A percentile compares a stretch with the other conserved stretches of the same genome.
Evolutionary conservation across 1,140 invertebrate species (phyloP).

Genomic region (Caenorhabditis briggsae): DNA sequence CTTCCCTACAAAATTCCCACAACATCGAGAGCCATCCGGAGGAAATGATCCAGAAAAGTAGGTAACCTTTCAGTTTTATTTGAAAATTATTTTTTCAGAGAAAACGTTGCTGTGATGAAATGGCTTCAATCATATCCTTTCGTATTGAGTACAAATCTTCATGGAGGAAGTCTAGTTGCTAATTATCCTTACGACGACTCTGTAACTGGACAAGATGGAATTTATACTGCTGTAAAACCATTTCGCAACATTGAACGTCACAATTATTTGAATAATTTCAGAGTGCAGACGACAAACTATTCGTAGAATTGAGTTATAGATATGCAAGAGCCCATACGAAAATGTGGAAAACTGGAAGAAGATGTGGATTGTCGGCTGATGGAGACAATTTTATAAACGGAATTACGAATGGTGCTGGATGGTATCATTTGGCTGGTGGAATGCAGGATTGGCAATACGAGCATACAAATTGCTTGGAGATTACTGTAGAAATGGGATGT

Average conservation of each 20-base stretch:
- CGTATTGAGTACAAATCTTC: slow-evolving; percentile 94
- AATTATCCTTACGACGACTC: slow-evolving; percentile 92
- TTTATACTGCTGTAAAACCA: slow-evolving; percentile 79
- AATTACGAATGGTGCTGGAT: slow-evolving; percentile 89
- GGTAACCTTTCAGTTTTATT: background rate
- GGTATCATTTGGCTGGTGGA: slow-evolving; percentile 82
- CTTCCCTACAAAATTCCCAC: slow-evolving; percentile 91
- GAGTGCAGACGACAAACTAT: slow-evolving; percentile 86
- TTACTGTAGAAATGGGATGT: slow-evolving; percentile 94
- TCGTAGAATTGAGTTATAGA: slow-evolving; percentile 85
- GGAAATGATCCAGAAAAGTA: slow-evolving; percentile 7
- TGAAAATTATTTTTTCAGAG: slow-evolving; percentile 77
- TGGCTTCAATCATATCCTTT: slow-evolving; percentile 91
- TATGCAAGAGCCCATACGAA: slow-evolving; percentile 82
- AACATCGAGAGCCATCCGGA: slow-evolving; percentile 80
- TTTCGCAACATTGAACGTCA: background rate
- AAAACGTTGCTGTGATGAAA: slow-evolving; percentile 90
- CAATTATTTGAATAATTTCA: background rate
- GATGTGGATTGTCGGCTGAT: slow-evolving; percentile 71
- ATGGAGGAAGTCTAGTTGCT: slow-evolving; percentile 89
- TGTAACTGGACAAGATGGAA: slow-evolving; percentile 79
- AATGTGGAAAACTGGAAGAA: slow-evolving; percentile 76
- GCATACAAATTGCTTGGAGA: slow-evolving; percentile 90
- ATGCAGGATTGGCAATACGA: slow-evolving; percentile 99
- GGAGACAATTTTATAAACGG: slow-evolving; percentile 80